phyloP scores from a whole-genome alignment of 2,888 invertebrate genomes.

The Nomada goodeniana region DNA sequence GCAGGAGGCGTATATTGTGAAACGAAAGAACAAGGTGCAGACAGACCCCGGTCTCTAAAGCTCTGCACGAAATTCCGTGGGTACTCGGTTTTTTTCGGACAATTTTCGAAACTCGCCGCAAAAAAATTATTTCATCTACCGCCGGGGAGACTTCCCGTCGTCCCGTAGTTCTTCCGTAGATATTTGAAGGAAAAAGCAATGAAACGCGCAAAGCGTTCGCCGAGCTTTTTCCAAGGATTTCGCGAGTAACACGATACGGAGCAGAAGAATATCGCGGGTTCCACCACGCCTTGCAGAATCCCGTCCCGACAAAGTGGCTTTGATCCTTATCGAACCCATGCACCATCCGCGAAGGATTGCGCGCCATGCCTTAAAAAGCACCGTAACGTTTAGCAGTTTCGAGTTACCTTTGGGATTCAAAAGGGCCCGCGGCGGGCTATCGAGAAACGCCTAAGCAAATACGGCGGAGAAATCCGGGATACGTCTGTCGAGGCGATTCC shows the following conservation, averaged over 20 bases:
- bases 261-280: slow-evolving; percentile 43
- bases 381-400: slow-evolving; percentile 44
- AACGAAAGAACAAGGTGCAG: slow-evolving; percentile 32
- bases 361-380: slow-evolving; percentile 35
- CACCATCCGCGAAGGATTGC: slow-evolving; percentile 16
- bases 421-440: slow-evolving; percentile 41
- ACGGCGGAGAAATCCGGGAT: not conserved
- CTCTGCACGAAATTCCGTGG: not conserved
- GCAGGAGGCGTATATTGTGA: slow-evolving; percentile 12
- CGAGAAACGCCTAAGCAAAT: slow-evolving; percentile 41
- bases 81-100: not conserved
- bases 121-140: not conserved
- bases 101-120: not conserved
- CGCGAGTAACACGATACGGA: slow-evolving; percentile 46
- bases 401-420: slow-evolving; percentile 49
- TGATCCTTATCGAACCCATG: slow-evolving; percentile 46
- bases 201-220: not conserved
- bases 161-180: no score
- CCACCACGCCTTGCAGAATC: slow-evolving; percentile 6
- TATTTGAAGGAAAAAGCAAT: not conserved
- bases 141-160: no score
- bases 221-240: slow-evolving; percentile 35
- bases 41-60: slow-evolving; percentile 7
- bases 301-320: slow-evolving; percentile 53
- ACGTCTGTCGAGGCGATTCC: not conserved